These are phyloP conservation scores for Rhopilema esculentum DNA, from an alignment of 30 jellyfish, hydroid and myxozoan species.

Conservation along the genomic window DNA sequence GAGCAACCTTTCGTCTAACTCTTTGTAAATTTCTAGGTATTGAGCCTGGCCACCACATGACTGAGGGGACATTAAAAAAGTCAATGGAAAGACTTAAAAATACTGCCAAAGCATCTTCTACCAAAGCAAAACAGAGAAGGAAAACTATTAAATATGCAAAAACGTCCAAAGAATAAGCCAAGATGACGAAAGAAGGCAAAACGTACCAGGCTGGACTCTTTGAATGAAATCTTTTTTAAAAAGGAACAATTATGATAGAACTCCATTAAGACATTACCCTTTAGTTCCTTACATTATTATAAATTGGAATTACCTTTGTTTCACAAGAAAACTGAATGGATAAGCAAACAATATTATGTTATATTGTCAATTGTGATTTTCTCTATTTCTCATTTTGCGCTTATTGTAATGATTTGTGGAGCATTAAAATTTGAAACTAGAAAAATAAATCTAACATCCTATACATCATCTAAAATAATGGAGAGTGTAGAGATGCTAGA, in stretches of 20 bases:
- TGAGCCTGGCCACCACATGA: background rate
- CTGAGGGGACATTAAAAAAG: background rate
- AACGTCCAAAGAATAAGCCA: background rate
- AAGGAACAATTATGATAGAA: background rate
- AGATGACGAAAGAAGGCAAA: background rate
- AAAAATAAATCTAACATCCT: too few relatives aligned
- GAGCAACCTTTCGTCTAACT: background rate
- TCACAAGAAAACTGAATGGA: background rate
- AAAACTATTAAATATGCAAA: background rate
- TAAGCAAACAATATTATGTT: background rate
- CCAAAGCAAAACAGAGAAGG: background rate
- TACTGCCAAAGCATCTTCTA: background rate
- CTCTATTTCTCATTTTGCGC: background rate
- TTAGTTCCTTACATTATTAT: background rate
- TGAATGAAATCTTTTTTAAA: background rate
- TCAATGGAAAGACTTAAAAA: background rate
- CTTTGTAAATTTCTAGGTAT: background rate
- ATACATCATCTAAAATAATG: too few relatives aligned
- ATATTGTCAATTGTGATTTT: background rate
- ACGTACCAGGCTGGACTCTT: background rate
- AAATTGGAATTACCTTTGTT: background rate
- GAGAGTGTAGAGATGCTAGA: too few relatives aligned
- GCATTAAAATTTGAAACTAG: background rate
- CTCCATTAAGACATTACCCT: background rate
- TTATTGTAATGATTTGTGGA: background rate